Conservation (phyloP, 1,140 invertebrate species). For the Xylocopa sonorina region DNA sequence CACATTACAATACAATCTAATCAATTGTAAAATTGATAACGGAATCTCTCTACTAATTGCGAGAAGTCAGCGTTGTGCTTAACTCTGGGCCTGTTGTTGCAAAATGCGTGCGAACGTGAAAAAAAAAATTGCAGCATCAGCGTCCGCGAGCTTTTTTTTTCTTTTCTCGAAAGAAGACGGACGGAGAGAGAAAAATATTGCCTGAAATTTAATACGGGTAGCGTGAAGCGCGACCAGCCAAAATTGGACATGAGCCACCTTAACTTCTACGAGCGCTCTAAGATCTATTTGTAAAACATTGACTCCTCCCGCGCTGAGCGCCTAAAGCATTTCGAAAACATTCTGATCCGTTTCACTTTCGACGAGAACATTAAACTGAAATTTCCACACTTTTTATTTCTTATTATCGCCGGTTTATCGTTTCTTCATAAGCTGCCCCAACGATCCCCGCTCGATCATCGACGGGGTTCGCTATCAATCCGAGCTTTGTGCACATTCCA, state of each 20-base stretch:
- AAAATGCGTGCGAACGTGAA: background rate
- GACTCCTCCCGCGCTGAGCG: conserved; percentile 77
- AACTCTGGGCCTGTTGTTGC: no score
- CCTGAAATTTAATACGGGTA: conserved; percentile 81
- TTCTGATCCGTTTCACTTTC: conserved; percentile 54
- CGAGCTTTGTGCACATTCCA: background rate
- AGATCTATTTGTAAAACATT: conserved; percentile 83
- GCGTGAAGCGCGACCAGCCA: conserved; percentile 79
- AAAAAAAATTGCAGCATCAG: background rate
- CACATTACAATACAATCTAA: background rate
- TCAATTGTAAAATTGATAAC: background rate
- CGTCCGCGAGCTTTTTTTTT: conserved; percentile 5
- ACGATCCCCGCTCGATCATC: background rate
- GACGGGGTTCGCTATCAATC: background rate
- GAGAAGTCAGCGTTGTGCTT: background rate
- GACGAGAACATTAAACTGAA: conserved; percentile 1
- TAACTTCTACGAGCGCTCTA: conserved; percentile 75
- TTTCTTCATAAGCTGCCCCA: background rate
- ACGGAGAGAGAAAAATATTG: conserved; percentile 78
- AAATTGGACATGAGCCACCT: conserved; percentile 82
- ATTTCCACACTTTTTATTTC: background rate
- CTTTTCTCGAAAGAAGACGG: background rate
- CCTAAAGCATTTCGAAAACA: conserved; percentile 76
- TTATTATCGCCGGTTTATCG: no score
- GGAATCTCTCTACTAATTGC: background rate